Conservation (phyloP, 2,888 invertebrate species). For the Mesorhabditis spiculigera region DNA sequence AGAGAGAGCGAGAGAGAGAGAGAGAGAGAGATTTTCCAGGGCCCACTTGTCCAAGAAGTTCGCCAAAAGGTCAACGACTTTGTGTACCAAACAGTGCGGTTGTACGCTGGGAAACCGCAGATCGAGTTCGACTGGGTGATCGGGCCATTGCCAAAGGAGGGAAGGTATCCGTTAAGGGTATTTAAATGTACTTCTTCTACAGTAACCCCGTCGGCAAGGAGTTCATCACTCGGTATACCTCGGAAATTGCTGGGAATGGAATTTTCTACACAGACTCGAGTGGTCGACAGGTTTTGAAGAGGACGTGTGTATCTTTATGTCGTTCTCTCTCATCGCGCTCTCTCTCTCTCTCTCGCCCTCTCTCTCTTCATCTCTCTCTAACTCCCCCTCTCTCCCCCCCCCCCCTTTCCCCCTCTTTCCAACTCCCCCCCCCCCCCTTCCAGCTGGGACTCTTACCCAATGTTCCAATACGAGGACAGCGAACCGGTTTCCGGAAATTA, state of each 20-base stretch:
- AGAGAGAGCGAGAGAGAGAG: not conserved
- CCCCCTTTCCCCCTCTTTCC: not conserved
- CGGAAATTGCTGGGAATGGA: slow-evolving; percentile 66
- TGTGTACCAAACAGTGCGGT: slow-evolving; percentile 73
- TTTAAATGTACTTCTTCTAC: not conserved
- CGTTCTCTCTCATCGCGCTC: not conserved
- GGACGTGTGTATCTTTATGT: slow-evolving; percentile 28
- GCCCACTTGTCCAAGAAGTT: slow-evolving; percentile 72
- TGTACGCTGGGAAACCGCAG: slow-evolving; percentile 66
- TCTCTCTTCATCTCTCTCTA: not conserved
- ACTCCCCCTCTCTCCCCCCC: not conserved
- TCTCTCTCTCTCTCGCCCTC: not conserved
- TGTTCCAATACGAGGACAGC: slow-evolving; percentile 70
- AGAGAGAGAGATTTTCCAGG: slow-evolving; percentile 61
- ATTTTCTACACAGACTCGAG: slow-evolving; percentile 90
- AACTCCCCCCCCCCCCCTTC: slow-evolving; percentile 11
- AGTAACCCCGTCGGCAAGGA: slow-evolving; percentile 75
- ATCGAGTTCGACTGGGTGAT: slow-evolving; percentile 66
- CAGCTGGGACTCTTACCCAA: slow-evolving; percentile 66
- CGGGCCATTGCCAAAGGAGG: slow-evolving; percentile 64
- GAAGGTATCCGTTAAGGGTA: not conserved
- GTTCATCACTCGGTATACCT: slow-evolving; percentile 73
- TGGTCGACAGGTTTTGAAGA: slow-evolving; percentile 67
- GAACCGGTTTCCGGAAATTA: slow-evolving; percentile 84
- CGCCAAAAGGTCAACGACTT: slow-evolving; percentile 72